These are phyloP conservation scores for Indicator indicator DNA, from an alignment of 2,113 vertebrate genomes.

Conservation along the genomic window DNA sequence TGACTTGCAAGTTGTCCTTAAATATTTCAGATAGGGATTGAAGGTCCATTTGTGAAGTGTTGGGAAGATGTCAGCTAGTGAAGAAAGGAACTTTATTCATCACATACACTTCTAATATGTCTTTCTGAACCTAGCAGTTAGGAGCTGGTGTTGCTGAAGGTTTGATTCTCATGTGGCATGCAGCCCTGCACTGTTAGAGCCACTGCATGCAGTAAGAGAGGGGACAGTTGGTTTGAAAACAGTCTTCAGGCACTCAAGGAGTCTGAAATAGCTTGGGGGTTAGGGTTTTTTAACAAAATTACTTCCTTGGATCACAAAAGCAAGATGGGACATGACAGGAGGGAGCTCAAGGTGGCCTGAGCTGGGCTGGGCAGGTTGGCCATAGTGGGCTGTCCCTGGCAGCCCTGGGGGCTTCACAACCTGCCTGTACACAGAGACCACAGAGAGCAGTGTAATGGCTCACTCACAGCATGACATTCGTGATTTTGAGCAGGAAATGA, in stretches of 20 bases:
- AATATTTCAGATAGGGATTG: background rate
- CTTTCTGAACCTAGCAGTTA: background rate
- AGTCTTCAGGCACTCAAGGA: background rate
- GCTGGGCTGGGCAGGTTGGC: background rate
- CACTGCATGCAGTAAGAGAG: background rate
- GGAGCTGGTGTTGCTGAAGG: background rate
- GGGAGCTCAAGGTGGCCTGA: background rate
- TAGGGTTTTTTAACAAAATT: background rate
- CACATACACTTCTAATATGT: background rate
- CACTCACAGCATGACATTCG: background rate
- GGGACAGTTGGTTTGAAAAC: background rate
- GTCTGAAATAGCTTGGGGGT: background rate
- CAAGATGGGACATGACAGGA: fast-evolving
- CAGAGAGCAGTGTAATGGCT: background rate
- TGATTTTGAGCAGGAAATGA: background rate
- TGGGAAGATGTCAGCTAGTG: background rate
- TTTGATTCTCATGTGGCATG: fast-evolving
- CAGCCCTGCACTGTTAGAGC: background rate
- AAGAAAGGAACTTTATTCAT: background rate
- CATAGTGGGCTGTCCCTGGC: fast-evolving
- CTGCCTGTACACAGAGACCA: fast-evolving
- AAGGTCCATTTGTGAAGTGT: background rate
- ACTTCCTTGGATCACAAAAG: background rate
- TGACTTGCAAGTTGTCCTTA: fast-evolving
- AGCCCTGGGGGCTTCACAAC: background rate